phyloP scores from a whole-genome alignment of 30 jellyfish, hydroid and myxozoan species.

The Pelagia noctiluca region DNA sequence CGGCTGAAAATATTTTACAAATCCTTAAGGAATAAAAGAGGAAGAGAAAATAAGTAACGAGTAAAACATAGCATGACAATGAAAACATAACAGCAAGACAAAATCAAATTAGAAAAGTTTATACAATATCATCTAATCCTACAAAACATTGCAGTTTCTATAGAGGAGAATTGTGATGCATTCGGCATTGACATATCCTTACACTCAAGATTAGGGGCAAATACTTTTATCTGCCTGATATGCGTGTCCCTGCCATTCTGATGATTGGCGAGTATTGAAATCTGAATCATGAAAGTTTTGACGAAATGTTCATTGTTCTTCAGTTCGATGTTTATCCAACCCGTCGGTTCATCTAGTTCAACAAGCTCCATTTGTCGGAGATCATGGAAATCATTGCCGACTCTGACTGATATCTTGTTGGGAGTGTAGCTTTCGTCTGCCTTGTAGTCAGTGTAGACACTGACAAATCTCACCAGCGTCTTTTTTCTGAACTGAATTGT shows the following conservation, averaged over 20 bases:
- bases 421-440: slow-evolving; percentile 99
- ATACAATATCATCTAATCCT: slow-evolving; percentile 43
- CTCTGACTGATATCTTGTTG: slow-evolving; percentile 87
- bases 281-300: slow-evolving; percentile 93
- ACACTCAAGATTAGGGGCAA: slow-evolving; percentile 89
- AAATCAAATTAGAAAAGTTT: too few species aligned
- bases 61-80: too few species aligned
- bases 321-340: slow-evolving; percentile 95
- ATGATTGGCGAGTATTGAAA: slow-evolving; percentile 95
- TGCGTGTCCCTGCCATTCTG: slow-evolving; percentile 99
- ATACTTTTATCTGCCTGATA: slow-evolving; percentile 83
- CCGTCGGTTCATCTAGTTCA: slow-evolving; percentile 94
- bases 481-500: slow-evolving; percentile 83
- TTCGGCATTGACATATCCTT: slow-evolving; percentile 68
- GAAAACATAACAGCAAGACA: too few species aligned
- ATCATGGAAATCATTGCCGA: slow-evolving; percentile 97
- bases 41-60: too few species aligned
- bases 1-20: too few species aligned
- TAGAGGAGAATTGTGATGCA: slow-evolving; percentile 58
- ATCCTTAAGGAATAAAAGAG: too few species aligned
- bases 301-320: slow-evolving; percentile 64
- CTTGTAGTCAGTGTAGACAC: slow-evolving; percentile 93
- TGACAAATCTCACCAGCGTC: slow-evolving; percentile 84
- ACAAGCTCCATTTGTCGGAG: slow-evolving; percentile 85
- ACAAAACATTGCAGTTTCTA: slow-evolving; percentile 70